Conservation (phyloP, 1,140 invertebrate species). For the Delia radicum region DNA sequence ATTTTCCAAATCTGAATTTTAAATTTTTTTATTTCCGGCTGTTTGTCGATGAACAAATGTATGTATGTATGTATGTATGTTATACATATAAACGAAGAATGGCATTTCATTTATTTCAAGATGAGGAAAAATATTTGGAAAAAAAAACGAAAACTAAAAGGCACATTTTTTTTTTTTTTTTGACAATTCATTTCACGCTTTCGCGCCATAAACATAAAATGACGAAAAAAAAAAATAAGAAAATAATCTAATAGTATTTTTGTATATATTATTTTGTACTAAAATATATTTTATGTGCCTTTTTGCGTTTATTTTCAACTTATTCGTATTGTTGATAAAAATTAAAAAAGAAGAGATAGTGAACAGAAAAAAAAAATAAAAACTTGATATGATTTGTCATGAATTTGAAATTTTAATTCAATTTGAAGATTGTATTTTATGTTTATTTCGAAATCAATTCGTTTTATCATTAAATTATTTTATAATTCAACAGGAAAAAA, state of each 20-base stretch:
- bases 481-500: neutral
- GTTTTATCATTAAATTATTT: neutral
- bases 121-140: neutral
- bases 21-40: neutral
- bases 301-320: neutral
- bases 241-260: conserved; percentile 11
- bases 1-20: conserved; percentile 19
- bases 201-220: conserved; percentile 15
- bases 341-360: neutral
- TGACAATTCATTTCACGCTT: conserved; percentile 24
- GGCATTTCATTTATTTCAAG: neutral
- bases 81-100: neutral
- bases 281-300: no score
- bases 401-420: conserved; percentile 24
- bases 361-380: neutral
- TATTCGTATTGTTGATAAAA: neutral
- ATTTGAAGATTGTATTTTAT: conserved; percentile 7
- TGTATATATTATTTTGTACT: neutral
- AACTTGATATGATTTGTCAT: conserved; percentile 19
- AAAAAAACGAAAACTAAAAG: neutral
- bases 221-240: neutral
- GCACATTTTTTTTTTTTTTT: neutral
- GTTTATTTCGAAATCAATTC: neutral
- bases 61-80: neutral
- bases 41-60: no score